A percentile compares a stretch with the other conserved stretches of the same genome.
These are phyloP conservation scores for Idaea straminata DNA, from an alignment of 2,888 invertebrate species.

Conservation along the genomic window DNA sequence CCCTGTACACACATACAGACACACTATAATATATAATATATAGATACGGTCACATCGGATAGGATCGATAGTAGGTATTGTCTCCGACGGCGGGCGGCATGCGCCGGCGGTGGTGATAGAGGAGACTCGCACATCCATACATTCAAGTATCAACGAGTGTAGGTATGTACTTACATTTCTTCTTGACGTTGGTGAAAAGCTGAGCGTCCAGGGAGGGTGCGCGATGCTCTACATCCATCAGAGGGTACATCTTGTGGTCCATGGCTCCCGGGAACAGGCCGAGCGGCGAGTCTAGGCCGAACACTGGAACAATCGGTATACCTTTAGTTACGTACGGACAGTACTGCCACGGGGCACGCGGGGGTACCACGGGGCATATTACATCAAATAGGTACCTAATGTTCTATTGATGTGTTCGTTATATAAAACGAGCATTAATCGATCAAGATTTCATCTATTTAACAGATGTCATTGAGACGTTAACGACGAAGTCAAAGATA, in stretches of 20 bases:
- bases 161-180: conserved; percentile 85
- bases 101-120: conserved; percentile 18
- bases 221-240: conserved; percentile 88
- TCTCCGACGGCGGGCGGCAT: not conserved
- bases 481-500: no score
- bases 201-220: conserved; percentile 83
- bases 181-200: conserved; percentile 85
- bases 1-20: conserved; percentile 66
- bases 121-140: not conserved
- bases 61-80: not conserved
- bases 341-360: no score
- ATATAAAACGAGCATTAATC: no score
- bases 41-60: not conserved
- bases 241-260: conserved; percentile 86
- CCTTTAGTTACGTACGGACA: no score
- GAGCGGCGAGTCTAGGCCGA: conserved; percentile 86
- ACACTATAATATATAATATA: conserved; percentile 33
- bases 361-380: no score
- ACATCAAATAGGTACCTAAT: no score
- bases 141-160: no score
- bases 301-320: conserved; percentile 77
- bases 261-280: conserved; percentile 88
- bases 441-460: no score
- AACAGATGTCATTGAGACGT: no score
- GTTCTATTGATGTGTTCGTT: no score